Percentiles rank a stretch among this genome's conserved stretches.
phyloP scores from a whole-genome alignment of 2,113 vertebrate genomes.

The Otolemur garnettii region DNA sequence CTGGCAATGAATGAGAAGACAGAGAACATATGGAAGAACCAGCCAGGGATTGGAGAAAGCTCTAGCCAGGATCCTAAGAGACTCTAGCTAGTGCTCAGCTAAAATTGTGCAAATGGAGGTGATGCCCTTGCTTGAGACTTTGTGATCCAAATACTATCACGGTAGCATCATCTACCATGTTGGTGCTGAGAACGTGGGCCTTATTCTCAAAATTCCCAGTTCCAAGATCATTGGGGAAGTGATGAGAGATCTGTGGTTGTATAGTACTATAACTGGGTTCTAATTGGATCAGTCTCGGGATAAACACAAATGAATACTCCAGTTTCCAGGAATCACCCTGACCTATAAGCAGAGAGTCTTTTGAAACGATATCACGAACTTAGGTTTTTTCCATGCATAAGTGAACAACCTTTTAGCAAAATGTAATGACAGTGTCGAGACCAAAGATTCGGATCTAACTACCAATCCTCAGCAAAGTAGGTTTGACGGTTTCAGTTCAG shows the following conservation, averaged over 20 bases:
- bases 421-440: conserved; percentile 77
- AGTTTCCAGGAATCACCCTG: not conserved
- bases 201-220: conserved; percentile 2
- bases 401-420: conserved; percentile 78
- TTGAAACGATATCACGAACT: conserved; percentile 69
- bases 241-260: not conserved
- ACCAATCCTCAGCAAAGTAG: conserved; percentile 71
- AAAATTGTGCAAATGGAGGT: not conserved
- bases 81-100: not conserved
- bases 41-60: not conserved
- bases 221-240: not conserved
- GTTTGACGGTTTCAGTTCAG: conserved; percentile 76
- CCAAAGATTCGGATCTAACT: conserved; percentile 67
- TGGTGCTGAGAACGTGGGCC: not conserved
- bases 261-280: not conserved
- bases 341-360: conserved; percentile 42
- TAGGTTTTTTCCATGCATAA: conserved; percentile 66
- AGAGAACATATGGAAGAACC: not conserved
- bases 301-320: conserved; percentile 63
- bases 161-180: not conserved
- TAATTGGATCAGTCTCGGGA: conserved; percentile 46
- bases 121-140: not conserved
- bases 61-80: conserved; percentile 4
- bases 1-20: not conserved
- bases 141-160: not conserved